Evolutionary conservation across 2,113 vertebrate species (phyloP), one percentile per base, ranked within the genome.

Genomic region (Pseudorasbora parva): DNA sequence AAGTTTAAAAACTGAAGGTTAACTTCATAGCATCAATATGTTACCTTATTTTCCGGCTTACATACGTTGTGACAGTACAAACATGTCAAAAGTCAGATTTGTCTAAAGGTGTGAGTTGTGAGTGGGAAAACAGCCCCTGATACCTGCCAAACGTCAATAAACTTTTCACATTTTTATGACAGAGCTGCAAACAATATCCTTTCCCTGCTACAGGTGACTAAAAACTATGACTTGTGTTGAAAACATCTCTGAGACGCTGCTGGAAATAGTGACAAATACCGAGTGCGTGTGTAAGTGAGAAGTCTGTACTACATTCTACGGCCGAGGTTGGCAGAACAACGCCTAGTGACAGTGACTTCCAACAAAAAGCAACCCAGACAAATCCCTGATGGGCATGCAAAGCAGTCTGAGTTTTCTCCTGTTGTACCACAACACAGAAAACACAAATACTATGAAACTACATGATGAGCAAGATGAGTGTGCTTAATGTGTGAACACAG

Each of bases 381-480:
- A 68, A 59, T 64, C 45, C 23, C 27, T 54, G 4, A 41, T 30
- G 75, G 27, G 74, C 41, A 77, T n/a, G 25, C 54, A 84, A 79
- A 41, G 71, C 45, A 83, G 21, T 60, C 17, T 49, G 78, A 41
- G 25, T 82, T 77, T 83, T 84, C 57, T 86, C 77, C 71, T 66
- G 59, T 75, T 59, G 78, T 21, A 59, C 4, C 25, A 81, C 64
- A 82, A 85, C 74, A 86, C 69, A 79, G 8, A 43, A 47, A 62
- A 76, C 33, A 74, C 47, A 75, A 74, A 68, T 41, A 73, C 68
- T 47, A 51, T 33, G 17, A 81, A 77, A 75, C 37, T 56, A 73
- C 62, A 80, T 66, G 64, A 78, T 54, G 69, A 25, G 45, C 37
- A 47, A 64, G 57, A 85, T 81, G 78, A 33, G 11, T 72, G 84